phyloP scores from a whole-genome alignment of 2,888 invertebrate species.

The Trichogramma evanescens region DNA sequence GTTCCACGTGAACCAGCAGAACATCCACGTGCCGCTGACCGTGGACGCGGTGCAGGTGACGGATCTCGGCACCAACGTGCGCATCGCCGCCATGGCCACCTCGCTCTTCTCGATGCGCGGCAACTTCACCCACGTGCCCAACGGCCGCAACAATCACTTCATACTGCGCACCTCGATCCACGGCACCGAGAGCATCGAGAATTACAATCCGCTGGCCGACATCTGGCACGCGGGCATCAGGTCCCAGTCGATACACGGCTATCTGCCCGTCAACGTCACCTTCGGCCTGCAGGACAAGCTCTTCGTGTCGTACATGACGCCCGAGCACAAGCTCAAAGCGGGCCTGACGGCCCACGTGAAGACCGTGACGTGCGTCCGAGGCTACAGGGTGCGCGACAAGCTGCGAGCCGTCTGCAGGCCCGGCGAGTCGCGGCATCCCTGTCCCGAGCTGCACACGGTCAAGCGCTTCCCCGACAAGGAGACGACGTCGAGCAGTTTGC shows the following conservation, averaged over 20 bases:
- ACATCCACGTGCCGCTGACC: conserved; percentile 53
- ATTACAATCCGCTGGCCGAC: conserved; percentile 59
- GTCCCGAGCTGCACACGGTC: conserved; percentile 32
- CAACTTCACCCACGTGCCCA: conserved; percentile 58
- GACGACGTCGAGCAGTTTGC: conserved; percentile 29
- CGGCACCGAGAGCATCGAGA: conserved; percentile 47
- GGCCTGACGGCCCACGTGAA: conserved; percentile 38
- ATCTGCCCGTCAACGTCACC: conserved; percentile 55
- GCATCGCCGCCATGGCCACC: conserved; percentile 51
- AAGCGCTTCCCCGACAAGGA: conserved; percentile 28
- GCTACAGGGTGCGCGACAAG: conserved; percentile 27
- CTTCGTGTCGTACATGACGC: conserved; percentile 40
- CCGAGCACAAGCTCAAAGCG: conserved; percentile 37
- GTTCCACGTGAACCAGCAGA: conserved; percentile 50
- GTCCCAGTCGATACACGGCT: conserved; percentile 63
- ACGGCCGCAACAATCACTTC: conserved; percentile 52
- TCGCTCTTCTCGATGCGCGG: conserved; percentile 62
- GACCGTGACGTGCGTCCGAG: conserved; percentile 38
- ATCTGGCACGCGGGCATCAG: conserved; percentile 61
- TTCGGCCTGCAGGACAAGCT: conserved; percentile 37
- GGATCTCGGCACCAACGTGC: conserved; percentile 57
- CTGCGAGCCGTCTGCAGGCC: conserved; percentile 28
- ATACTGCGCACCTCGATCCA: conserved; percentile 56
- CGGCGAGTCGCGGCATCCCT: conserved; percentile 20
- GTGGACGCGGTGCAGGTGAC: conserved; percentile 53